Percentiles rank a stretch among this genome's conserved stretches.
Conservation (phyloP, 2,888 invertebrate species). For the Paralinhomoeus sp. region DNA sequence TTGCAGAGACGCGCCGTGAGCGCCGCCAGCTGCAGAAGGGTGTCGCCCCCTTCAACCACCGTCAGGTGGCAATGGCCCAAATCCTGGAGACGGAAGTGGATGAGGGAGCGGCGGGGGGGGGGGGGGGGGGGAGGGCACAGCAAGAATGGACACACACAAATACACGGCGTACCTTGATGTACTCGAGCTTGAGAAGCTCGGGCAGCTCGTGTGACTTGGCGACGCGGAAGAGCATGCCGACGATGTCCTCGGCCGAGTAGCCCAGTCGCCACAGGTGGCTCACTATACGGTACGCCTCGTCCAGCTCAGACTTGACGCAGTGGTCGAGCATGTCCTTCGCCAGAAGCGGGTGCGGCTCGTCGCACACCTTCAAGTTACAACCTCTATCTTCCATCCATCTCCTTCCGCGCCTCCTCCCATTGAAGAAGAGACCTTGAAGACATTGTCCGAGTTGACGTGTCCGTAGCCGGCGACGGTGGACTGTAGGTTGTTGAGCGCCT, state of each 20-base stretch:
- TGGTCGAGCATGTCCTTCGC: slow-evolving; percentile 68
- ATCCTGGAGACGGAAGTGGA: slow-evolving; percentile 38
- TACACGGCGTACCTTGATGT: slow-evolving; percentile 47
- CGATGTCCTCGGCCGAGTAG: background rate
- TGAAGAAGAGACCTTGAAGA: slow-evolving; percentile 76
- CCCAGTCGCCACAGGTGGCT: background rate
- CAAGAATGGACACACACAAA: too few relatives aligned
- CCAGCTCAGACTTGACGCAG: slow-evolving; percentile 55
- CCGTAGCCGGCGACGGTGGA: slow-evolving; percentile 76
- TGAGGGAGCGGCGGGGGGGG: too few relatives aligned
- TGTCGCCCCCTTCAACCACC: slow-evolving; percentile 62
- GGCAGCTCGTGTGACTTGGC: slow-evolving; percentile 43
- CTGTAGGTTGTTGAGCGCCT: slow-evolving; percentile 85
- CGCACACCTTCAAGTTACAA: slow-evolving; percentile 69
- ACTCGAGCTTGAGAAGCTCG: slow-evolving; percentile 57
- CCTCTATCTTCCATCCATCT: too few relatives aligned
- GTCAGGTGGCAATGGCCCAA: slow-evolving; percentile 71
- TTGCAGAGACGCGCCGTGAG: slow-evolving; percentile 59
- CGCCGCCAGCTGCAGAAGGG: slow-evolving; percentile 69
- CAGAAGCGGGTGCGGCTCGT: slow-evolving; percentile 87
- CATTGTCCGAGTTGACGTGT: slow-evolving; percentile 69
- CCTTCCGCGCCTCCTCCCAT: too few relatives aligned
- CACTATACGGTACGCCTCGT: slow-evolving; percentile 49
- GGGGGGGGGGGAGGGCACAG: too few relatives aligned
- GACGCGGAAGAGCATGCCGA: background rate